Evolutionary conservation across 2,113 vertebrate genomes (phyloP), one percentile per base, ranked within the genome.

Genomic region (Burhinus oedicnemus): DNA sequence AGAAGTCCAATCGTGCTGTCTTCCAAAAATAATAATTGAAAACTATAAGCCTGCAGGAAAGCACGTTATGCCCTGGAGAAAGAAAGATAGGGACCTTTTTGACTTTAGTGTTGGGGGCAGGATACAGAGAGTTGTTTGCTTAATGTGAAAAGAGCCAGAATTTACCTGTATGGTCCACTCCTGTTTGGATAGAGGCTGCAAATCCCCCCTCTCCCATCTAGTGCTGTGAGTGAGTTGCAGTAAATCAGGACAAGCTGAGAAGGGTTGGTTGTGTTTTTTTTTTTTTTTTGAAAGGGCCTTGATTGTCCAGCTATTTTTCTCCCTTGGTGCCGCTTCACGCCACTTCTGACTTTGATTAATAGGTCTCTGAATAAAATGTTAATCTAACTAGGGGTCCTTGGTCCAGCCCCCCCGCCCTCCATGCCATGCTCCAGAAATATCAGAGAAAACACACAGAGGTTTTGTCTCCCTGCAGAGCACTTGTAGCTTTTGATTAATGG

Each of bases 271-370:
- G 30, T 54, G 16, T 27, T 32, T 75, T 38, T 8, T 70, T 62
- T 70, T 49, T 74, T 76, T 75, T 71, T 72, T 55, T 29, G 2
- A 83, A 96, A 93, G 61, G 11, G 58, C 64, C 71, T 88, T 83
- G 87, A 89, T 91, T 96, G 91, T 87, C 82, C 91, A 81, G 94
- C 77, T 86, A 84, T 94, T 97, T 97, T 96, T 94, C 72, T 92
- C 89, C 95, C 96, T 89, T 82, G 96, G 96, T 97, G 95, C 96
- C 3, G 64, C 93, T 97, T 97, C 96, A 95, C 4, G 85, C 94
- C 81, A 95, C 90, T 96, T 93, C 84, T 98, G 97, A 98, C 98
- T 97, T 98, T 98, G 98, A 99, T 98, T 88, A 98, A 99, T 99
- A 97, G 95, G 96, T 96, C 96, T 98, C 95, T 93, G 97, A 97